Base-by-base conservation (phyloP, 2,797 vertebrate genomes). In the Enteromius thamalakanensis region DNA sequence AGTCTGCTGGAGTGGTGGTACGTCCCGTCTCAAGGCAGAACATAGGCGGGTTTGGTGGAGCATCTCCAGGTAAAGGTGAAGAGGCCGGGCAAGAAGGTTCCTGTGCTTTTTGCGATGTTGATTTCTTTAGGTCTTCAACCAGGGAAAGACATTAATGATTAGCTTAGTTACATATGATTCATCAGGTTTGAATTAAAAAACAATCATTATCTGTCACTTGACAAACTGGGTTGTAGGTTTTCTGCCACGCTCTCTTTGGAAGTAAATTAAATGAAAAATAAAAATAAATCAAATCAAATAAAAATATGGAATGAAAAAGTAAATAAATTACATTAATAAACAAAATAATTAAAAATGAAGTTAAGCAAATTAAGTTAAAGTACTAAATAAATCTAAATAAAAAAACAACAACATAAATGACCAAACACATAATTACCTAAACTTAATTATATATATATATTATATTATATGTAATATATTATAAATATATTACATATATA, bases 21-120 rank as follows among this genome's bases (percentile, higher is more conserved):
- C 96, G 95, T 45, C 96, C 96, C 0, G 87, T 94, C 84, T 96
- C 95, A 23, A 97, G 95, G 87, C 96, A 96, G 86, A 98, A 95
- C 11, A 93, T 94, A 0, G 97, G 97, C 58, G 97, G 96, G 10
- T 97, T 97, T 19, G 97, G 95, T 26, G 96, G 95, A 69, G 96
- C 95, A 7, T 98, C 97, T 77, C 96, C 95, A 67, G 97, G 97
- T 10, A 97, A 95, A 5, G 97, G 93, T 17, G 96, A 96, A 1
- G 96, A 97, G 26, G 95, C 95, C 0, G 97, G 96, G 90, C 97
- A 96, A 3, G 96, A 97, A n/a, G 96, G 96, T 87, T 98, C 97
- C 68, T 97, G 91, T 84, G 96, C 95, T 58, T 97, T 97, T 76
- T 97, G 97, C 14, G 94, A 93, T 0, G 90, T 90, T 83, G 92